phyloP scores from a whole-genome alignment of 2,113 vertebrate genomes.

The Trematocara macrostoma region DNA sequence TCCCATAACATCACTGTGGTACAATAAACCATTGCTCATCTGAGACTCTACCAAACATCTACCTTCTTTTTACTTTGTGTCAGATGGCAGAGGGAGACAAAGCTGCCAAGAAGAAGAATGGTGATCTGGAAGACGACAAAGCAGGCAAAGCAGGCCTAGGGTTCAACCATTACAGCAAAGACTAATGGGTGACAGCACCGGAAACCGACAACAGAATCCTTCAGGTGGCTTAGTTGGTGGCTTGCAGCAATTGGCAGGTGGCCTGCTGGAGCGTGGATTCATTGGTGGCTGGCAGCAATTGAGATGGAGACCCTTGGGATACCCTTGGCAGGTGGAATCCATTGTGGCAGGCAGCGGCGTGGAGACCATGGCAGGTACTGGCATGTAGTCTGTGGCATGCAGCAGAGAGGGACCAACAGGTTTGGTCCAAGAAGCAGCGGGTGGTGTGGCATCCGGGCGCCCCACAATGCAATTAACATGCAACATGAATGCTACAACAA shows the following conservation, averaged over 20 bases:
- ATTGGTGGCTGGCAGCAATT: background rate
- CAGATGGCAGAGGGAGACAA: no score
- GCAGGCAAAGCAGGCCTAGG: background rate
- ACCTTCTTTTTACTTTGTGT: no score
- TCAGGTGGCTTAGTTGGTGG: background rate
- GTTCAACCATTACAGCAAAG: background rate
- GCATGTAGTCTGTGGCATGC: background rate
- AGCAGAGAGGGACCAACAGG: background rate
- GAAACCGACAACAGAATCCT: background rate
- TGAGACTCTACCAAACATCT: no score
- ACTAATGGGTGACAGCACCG: background rate
- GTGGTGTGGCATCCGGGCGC: accelerated
- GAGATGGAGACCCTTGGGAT: background rate
- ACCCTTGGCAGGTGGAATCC: background rate
- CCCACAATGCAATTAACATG: background rate
- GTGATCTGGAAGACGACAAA: background rate
- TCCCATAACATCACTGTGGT: no score
- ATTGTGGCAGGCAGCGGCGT: background rate
- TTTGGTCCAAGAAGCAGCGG: background rate
- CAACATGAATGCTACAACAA: background rate
- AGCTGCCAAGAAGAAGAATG: no score
- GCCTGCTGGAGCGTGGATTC: background rate
- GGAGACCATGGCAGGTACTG: background rate
- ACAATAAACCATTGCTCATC: no score
- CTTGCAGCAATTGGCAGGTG: background rate